phyloP scores from a whole-genome alignment of 2,797 vertebrate species.

The Galaxias olidus region DNA sequence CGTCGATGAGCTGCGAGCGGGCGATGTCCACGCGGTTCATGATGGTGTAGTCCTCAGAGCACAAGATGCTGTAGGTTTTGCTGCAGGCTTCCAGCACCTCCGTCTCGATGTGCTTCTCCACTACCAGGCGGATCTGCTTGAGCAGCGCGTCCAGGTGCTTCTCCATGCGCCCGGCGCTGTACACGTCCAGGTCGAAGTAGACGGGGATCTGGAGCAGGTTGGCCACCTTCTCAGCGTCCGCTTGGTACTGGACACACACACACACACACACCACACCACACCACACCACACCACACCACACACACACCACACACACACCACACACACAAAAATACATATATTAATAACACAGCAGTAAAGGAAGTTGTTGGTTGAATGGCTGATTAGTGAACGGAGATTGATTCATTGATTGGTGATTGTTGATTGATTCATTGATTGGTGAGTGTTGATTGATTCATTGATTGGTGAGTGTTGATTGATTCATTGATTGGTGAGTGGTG shows the following conservation, averaged over 20 bases:
- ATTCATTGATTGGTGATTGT: too few species aligned
- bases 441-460: too few species aligned
- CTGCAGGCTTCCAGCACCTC: slow-evolving; percentile 98
- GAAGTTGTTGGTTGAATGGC: too few species aligned
- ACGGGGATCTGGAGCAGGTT: slow-evolving; percentile 88
- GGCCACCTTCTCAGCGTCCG: slow-evolving; percentile 80
- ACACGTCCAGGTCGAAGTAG: slow-evolving; percentile 88
- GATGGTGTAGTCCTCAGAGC: slow-evolving; percentile 98
- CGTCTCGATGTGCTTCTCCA: slow-evolving; percentile 95
- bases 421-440: too few species aligned
- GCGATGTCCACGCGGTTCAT: slow-evolving; percentile 98
- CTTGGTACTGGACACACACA: neutral
- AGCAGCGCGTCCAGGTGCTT: slow-evolving; percentile 94
- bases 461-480: too few species aligned
- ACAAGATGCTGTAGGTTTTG: slow-evolving; percentile 98
- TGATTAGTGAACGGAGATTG: too few species aligned
- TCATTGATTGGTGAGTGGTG: too few species aligned
- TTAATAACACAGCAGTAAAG: too few species aligned
- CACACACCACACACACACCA: neutral
- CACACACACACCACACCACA: neutral
- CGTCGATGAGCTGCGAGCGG: slow-evolving; percentile 96
- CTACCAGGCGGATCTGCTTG: slow-evolving; percentile 97
- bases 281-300: neutral
- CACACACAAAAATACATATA: neutral
- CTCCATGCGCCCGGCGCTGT: slow-evolving; percentile 64